phyloP scores from a whole-genome alignment of 2,797 vertebrate genomes.

The Hydrolagus colliei region DNA sequence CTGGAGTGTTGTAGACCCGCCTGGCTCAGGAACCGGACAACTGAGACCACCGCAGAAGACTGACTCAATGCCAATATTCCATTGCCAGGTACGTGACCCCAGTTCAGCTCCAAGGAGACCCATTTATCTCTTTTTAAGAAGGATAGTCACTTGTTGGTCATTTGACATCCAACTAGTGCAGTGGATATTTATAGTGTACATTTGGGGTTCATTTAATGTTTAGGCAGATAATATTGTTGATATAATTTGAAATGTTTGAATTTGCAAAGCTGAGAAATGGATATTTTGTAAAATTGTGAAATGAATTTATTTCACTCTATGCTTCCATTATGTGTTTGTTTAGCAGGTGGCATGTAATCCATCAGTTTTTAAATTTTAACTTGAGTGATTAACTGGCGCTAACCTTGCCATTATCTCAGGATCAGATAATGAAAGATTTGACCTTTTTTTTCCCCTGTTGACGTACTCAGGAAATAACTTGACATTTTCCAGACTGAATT shows the following conservation, averaged over 20 bases:
- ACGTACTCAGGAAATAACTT: constrained; percentile 27
- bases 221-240: not conserved
- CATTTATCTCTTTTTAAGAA: too few species aligned
- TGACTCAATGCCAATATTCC: too few species aligned
- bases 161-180: too few species aligned
- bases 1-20: too few species aligned
- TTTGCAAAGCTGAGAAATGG: not conserved
- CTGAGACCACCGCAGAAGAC: too few species aligned
- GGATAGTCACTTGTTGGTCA: too few species aligned
- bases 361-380: constrained; percentile 18
- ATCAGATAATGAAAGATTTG: constrained; percentile 27
- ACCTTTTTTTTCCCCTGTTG: constrained; percentile 15
- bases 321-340: not conserved
- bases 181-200: too few species aligned
- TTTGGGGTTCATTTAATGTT: too few species aligned
- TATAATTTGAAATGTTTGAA: not conserved
- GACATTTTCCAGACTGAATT: constrained; percentile 14
- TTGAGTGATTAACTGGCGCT: constrained; percentile 16
- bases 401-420: constrained; percentile 28
- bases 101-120: too few species aligned
- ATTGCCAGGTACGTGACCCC: too few species aligned
- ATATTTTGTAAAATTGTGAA: not conserved
- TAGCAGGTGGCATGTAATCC: not conserved
- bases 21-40: too few species aligned
- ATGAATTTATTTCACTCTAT: not conserved